These are phyloP conservation scores for Plodia interpunctella DNA, from an alignment of 1,140 invertebrate species.

Conservation along the genomic window DNA sequence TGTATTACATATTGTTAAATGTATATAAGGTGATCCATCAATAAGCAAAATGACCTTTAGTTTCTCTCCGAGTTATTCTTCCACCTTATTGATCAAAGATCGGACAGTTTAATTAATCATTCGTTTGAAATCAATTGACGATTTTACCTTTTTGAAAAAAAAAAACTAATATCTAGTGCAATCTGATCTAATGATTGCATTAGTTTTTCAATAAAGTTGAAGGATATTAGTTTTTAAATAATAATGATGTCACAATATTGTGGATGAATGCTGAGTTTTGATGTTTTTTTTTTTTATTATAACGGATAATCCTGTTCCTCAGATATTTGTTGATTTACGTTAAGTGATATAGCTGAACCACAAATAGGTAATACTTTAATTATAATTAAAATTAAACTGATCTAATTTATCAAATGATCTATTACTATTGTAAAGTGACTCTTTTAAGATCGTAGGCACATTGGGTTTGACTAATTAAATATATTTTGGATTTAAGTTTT, in stretches of 20 bases:
- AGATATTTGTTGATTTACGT: background rate
- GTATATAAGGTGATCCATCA: too few relatives aligned
- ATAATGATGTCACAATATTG: background rate
- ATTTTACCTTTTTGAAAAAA: too few relatives aligned
- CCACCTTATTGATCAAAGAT: background rate
- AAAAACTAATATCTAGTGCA: too few relatives aligned
- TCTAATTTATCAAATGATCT: too few relatives aligned
- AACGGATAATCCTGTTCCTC: too few relatives aligned
- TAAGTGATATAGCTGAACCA: conserved; percentile 1
- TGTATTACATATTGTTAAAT: background rate
- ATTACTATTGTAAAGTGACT: background rate
- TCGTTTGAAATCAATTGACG: too few relatives aligned
- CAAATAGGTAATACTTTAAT: background rate
- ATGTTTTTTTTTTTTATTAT: background rate
- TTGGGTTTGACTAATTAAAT: too few relatives aligned
- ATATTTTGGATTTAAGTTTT: too few relatives aligned
- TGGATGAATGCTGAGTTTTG: background rate
- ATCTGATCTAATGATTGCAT: background rate
- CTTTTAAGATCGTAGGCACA: too few relatives aligned
- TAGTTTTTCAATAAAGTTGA: background rate
- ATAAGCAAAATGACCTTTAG: background rate
- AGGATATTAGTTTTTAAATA: background rate
- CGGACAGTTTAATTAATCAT: too few relatives aligned
- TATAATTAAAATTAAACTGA: background rate
- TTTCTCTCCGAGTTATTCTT: background rate